A percentile compares a stretch with the other conserved stretches of the same genome.
Conservation (phyloP, 2,797 vertebrate species). For the Bufotes viridis region DNA sequence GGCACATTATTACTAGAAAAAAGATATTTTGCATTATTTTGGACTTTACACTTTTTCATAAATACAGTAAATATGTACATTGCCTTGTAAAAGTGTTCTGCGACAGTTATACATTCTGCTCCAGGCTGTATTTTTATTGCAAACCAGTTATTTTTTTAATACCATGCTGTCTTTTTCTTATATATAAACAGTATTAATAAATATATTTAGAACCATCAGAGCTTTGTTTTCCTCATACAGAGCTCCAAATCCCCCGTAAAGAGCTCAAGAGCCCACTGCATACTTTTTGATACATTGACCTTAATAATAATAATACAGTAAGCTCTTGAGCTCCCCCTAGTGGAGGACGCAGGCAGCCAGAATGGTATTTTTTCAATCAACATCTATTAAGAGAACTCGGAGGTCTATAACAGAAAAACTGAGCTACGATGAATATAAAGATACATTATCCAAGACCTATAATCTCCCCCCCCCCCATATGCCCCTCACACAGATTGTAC, state of each 20-base stretch:
- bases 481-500: no score
- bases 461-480: no score
- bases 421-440: no score
- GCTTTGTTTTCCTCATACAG: not conserved
- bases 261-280: not conserved
- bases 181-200: no score
- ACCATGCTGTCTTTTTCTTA: not conserved
- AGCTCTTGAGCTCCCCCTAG: no score
- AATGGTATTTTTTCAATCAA: no score
- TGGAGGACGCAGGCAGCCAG: no score
- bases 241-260: not conserved
- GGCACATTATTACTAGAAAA: not conserved
- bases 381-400: no score
- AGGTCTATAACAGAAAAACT: no score
- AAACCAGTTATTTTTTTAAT: not conserved
- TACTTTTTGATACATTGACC: no score
- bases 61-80: not conserved
- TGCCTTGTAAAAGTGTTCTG: not conserved
- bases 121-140: not conserved
- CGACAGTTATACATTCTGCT: not conserved
- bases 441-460: no score
- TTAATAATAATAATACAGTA: no score
- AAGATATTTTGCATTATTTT: not conserved
- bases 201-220: not conserved
- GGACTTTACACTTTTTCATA: not conserved